phyloP scores from a whole-genome alignment of 2,888 invertebrate genomes.

The Eugnorisma glareosa region DNA sequence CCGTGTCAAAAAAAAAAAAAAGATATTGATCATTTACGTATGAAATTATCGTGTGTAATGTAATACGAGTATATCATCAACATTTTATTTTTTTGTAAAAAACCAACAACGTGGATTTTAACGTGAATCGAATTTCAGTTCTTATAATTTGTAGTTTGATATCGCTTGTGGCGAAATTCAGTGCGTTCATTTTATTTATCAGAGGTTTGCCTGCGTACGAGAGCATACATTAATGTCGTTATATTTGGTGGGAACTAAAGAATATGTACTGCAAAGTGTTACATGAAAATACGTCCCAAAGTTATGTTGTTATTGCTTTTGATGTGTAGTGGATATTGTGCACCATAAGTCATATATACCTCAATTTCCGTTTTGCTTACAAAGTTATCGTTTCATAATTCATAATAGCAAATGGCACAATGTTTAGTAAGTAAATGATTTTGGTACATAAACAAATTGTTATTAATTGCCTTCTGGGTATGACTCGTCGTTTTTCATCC shows the following conservation, averaged over 20 bases:
- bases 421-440: slow-evolving; percentile 38
- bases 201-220: slow-evolving; percentile 18
- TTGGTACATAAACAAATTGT: slow-evolving; percentile 58
- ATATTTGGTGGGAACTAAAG: slow-evolving; percentile 13
- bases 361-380: slow-evolving; percentile 60
- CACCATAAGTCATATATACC: slow-evolving; percentile 55
- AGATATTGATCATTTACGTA: slow-evolving; percentile 29
- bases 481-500: slow-evolving; percentile 62
- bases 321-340: slow-evolving; percentile 17
- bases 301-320: slow-evolving; percentile 1
- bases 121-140: slow-evolving; percentile 51
- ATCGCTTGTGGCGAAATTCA: slow-evolving; percentile 48
- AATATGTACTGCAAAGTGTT: slow-evolving; percentile 13
- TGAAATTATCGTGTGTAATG: slow-evolving; percentile 36
- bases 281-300: slow-evolving; percentile 17
- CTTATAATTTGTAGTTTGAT: slow-evolving; percentile 59
- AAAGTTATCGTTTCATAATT: slow-evolving; percentile 30
- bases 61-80: slow-evolving; percentile 48
- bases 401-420: slow-evolving; percentile 44
- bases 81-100: slow-evolving; percentile 40
- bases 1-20: no score
- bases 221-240: slow-evolving; percentile 35
- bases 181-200: slow-evolving; percentile 53
- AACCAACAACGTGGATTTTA: slow-evolving; percentile 50
- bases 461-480: slow-evolving; percentile 63